Evolutionary conservation across 2,888 invertebrate species (phyloP).

Genomic region (Ophion ellenae): DNA sequence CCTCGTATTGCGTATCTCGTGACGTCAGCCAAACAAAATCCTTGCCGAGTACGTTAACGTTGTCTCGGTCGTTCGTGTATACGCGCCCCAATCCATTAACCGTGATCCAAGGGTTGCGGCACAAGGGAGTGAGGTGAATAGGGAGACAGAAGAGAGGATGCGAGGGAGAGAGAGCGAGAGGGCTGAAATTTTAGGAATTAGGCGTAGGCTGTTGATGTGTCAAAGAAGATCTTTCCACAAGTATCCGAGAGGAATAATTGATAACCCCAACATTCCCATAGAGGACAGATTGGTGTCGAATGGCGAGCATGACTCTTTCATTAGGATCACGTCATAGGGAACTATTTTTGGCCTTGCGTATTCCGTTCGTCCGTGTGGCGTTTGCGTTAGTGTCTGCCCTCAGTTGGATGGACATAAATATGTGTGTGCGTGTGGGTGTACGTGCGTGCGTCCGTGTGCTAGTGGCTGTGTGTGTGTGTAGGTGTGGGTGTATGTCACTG

Average conservation of each 20-base stretch:
- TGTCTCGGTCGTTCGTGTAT: not conserved
- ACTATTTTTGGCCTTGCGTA: not conserved
- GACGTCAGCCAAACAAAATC: slow-evolving; percentile 41
- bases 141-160: not conserved
- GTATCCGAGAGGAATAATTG: slow-evolving; percentile 53
- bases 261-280: slow-evolving; percentile 27
- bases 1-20: slow-evolving; percentile 1
- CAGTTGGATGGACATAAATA: not conserved
- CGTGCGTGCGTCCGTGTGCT: too few relatives aligned
- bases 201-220: slow-evolving; percentile 34
- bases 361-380: not conserved
- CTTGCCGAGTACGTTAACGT: slow-evolving; percentile 34
- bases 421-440: too few relatives aligned
- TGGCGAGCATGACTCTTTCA: slow-evolving; percentile 44
- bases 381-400: not conserved
- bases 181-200: not conserved
- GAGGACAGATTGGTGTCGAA: slow-evolving; percentile 42
- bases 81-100: slow-evolving; percentile 21
- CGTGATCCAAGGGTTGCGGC: slow-evolving; percentile 7
- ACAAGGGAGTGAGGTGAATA: not conserved
- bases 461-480: too few relatives aligned
- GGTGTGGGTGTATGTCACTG: not conserved
- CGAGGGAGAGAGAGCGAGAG: not conserved
- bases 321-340: slow-evolving; percentile 21
- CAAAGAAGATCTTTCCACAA: slow-evolving; percentile 27